phyloP scores from a whole-genome alignment of 2,888 invertebrate genomes.

The Nycteola revayana region DNA sequence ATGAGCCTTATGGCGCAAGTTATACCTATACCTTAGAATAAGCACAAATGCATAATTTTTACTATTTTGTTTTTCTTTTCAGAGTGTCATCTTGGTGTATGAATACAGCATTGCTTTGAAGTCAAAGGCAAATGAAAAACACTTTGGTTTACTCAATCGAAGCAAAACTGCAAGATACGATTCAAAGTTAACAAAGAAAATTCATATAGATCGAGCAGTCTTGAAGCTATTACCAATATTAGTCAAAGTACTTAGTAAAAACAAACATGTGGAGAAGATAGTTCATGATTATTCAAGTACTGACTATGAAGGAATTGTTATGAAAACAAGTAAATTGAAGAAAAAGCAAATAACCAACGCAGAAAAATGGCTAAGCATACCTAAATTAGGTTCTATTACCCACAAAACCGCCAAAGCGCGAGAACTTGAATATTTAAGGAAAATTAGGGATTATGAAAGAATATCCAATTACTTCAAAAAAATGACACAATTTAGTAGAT shows the following conservation, averaged over 20 bases:
- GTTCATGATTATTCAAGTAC: slow-evolving; percentile 49
- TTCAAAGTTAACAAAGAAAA: slow-evolving; percentile 42
- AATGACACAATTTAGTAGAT: no score
- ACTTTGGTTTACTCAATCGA: slow-evolving; percentile 47
- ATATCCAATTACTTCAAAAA: slow-evolving; percentile 63
- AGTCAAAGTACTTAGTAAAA: slow-evolving; percentile 56
- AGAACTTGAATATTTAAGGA: slow-evolving; percentile 53
- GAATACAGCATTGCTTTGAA: slow-evolving; percentile 52
- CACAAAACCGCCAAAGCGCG: slow-evolving; percentile 47
- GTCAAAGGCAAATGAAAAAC: slow-evolving; percentile 27
- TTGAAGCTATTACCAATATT: slow-evolving; percentile 57
- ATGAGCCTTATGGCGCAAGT: no score
- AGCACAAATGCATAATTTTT: no score
- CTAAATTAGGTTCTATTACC: slow-evolving; percentile 26
- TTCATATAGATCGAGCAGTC: slow-evolving; percentile 45
- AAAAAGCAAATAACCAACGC: slow-evolving; percentile 45
- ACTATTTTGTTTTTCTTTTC: slow-evolving; percentile 45
- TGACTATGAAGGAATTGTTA: slow-evolving; percentile 34
- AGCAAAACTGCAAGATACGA: slow-evolving; percentile 41
- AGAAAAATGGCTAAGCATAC: slow-evolving; percentile 47
- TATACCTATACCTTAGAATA: no score
- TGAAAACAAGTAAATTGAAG: slow-evolving; percentile 41
- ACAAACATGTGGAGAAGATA: slow-evolving; percentile 48
- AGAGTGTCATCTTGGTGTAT: slow-evolving; percentile 62
- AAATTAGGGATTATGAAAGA: slow-evolving; percentile 59